phyloP scores from a whole-genome alignment of 1,140 invertebrate species.

The Drosophila virilis region DNA sequence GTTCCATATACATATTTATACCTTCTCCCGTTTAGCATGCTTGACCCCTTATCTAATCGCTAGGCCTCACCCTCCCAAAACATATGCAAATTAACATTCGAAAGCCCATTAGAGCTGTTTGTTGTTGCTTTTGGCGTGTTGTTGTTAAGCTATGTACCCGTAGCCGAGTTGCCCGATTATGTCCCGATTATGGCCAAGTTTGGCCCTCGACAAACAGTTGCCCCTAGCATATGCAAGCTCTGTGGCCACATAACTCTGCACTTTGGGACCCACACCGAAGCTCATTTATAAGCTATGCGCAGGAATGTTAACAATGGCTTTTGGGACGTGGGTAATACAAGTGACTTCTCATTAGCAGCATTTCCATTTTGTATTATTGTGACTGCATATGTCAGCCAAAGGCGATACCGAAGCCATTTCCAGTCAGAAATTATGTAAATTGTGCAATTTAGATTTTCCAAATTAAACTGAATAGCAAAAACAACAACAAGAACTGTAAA shows the following conservation, averaged over 20 bases:
- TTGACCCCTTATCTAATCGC: background rate
- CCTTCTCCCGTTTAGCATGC: background rate
- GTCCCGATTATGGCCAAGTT: background rate
- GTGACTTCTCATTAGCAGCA: slow-evolving; percentile 37
- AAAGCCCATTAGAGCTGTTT: slow-evolving; percentile 9
- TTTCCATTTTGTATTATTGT: slow-evolving; percentile 37
- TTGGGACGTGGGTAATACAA: background rate
- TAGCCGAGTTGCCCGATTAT: slow-evolving; percentile 14
- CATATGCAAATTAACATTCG: slow-evolving; percentile 12
- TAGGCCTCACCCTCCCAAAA: background rate
- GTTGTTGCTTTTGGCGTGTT: background rate
- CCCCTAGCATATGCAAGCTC: background rate
- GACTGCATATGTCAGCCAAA: slow-evolving; percentile 19
- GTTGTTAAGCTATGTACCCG: background rate
- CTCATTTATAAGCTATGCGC: slow-evolving; percentile 12
- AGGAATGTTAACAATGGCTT: slow-evolving; percentile 20
- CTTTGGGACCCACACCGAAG: background rate
- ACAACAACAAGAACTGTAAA: slow-evolving; percentile 1
- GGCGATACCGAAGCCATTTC: slow-evolving; percentile 21
- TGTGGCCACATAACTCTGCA: slow-evolving; percentile 1
- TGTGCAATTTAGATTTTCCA: slow-evolving; percentile 31
- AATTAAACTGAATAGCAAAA: slow-evolving; percentile 3
- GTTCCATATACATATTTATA: no score
- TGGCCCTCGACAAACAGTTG: background rate
- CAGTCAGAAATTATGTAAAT: slow-evolving; percentile 37